Evolutionary conservation across 2,113 vertebrate genomes (phyloP).

Genomic region (Chionomys nivalis): DNA sequence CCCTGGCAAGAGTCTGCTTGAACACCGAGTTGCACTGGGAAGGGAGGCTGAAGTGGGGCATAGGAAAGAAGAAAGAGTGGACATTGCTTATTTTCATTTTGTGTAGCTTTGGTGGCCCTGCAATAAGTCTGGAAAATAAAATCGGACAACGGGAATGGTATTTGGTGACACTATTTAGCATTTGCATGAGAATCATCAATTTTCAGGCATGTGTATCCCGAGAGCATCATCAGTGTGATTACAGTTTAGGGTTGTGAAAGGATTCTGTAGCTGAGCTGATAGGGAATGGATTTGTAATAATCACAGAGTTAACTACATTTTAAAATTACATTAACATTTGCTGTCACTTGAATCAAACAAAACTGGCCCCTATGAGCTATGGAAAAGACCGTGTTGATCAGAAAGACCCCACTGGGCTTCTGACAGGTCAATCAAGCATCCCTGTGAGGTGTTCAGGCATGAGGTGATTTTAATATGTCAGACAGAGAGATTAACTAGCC

Average conservation of each 20-base stretch:
- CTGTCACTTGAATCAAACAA: constrained; percentile 51
- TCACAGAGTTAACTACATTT: constrained; percentile 9
- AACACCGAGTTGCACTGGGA: not conserved
- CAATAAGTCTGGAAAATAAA: not conserved
- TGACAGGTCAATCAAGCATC: constrained; percentile 52
- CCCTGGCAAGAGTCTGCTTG: not conserved
- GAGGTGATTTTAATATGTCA: constrained; percentile 40
- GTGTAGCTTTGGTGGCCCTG: not conserved
- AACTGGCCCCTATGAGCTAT: constrained; percentile 63
- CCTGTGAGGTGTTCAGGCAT: constrained; percentile 9
- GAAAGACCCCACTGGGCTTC: constrained; percentile 56
- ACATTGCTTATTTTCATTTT: not conserved
- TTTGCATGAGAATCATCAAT: not conserved
- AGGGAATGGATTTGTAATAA: constrained; percentile 1
- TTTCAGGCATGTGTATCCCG: not conserved
- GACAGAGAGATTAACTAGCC: not conserved
- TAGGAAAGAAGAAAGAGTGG: not conserved
- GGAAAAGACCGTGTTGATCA: constrained; percentile 59
- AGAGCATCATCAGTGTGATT: not conserved
- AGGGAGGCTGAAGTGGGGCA: not conserved
- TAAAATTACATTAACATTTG: constrained; percentile 36
- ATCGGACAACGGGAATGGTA: not conserved
- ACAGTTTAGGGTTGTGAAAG: not conserved
- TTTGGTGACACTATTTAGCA: not conserved
- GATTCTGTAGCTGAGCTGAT: not conserved